These are phyloP conservation scores for Paraplagusia blochii DNA, from an alignment of 2,113 vertebrate genomes.

Conservation along the genomic window DNA sequence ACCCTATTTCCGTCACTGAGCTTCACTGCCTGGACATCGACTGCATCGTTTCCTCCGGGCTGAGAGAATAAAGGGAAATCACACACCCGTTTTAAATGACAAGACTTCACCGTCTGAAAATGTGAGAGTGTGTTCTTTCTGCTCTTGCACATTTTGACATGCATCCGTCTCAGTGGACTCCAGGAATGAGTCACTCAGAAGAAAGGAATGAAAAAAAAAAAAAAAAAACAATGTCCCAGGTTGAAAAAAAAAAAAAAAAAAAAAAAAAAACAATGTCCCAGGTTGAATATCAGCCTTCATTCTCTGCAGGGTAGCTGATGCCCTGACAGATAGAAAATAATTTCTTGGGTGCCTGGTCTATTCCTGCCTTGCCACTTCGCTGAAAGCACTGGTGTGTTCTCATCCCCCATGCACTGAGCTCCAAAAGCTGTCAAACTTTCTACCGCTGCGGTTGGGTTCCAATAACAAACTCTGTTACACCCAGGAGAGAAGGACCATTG, in stretches of 20 bases:
- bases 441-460: conserved; percentile 20
- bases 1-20: background rate
- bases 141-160: conserved; percentile 15
- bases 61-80: conserved; percentile 2
- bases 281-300: conserved; percentile 2
- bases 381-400: conserved; percentile 17
- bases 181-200: background rate
- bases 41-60: conserved; percentile 11
- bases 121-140: conserved; percentile 8
- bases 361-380: conserved; percentile 6
- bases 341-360: conserved; percentile 5
- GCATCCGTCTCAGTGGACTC: conserved; percentile 8
- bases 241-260: conserved; percentile 10
- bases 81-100: conserved; percentile 3
- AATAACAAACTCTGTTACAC: conserved; percentile 20
- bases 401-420: background rate
- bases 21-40: conserved; percentile 1
- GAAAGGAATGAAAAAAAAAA: too few species aligned
- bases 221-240: background rate
- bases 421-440: conserved; percentile 30
- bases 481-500: conserved; percentile 11
- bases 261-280: conserved; percentile 1
- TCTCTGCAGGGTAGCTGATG: conserved; percentile 6
- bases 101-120: conserved; percentile 9
- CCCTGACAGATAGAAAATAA: conserved; percentile 10